Percentiles rank a stretch among this genome's conserved stretches.
Conservation (phyloP, 2,797 vertebrate species). For the Spea hammondii region DNA sequence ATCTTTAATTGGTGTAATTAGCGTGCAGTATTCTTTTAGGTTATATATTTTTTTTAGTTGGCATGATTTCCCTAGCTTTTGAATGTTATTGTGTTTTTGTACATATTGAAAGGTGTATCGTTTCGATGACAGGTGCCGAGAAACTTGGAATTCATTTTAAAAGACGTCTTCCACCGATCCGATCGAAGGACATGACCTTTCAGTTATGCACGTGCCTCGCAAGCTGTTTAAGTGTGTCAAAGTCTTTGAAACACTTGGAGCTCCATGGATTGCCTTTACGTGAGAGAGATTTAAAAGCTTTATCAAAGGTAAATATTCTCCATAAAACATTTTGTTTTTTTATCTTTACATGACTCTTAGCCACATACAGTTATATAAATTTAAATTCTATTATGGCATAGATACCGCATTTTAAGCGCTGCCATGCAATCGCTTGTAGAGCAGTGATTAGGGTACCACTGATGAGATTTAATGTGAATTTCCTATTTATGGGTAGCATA, state of each 20-base stretch:
- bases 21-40: too few species aligned
- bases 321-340: neutral
- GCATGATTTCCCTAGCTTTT: neutral
- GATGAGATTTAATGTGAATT: too few species aligned
- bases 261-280: slow-evolving; percentile 84
- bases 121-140: slow-evolving; percentile 67
- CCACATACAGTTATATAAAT: too few species aligned
- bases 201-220: slow-evolving; percentile 84
- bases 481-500: too few species aligned
- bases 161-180: slow-evolving; percentile 79
- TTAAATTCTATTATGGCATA: too few species aligned
- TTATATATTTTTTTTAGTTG: too few species aligned
- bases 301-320: slow-evolving; percentile 80
- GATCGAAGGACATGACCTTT: slow-evolving; percentile 83
- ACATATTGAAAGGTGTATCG: neutral
- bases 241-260: slow-evolving; percentile 79
- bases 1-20: too few species aligned
- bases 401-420: too few species aligned
- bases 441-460: too few species aligned
- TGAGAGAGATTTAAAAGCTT: slow-evolving; percentile 79
- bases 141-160: slow-evolving; percentile 68
- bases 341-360: too few species aligned
- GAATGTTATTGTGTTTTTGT: neutral
- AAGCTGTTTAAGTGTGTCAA: slow-evolving; percentile 79
- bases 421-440: too few species aligned